Base-by-base conservation (phyloP, 1,140 invertebrate species). In the Trachymyrmex septentrionalis region DNA sequence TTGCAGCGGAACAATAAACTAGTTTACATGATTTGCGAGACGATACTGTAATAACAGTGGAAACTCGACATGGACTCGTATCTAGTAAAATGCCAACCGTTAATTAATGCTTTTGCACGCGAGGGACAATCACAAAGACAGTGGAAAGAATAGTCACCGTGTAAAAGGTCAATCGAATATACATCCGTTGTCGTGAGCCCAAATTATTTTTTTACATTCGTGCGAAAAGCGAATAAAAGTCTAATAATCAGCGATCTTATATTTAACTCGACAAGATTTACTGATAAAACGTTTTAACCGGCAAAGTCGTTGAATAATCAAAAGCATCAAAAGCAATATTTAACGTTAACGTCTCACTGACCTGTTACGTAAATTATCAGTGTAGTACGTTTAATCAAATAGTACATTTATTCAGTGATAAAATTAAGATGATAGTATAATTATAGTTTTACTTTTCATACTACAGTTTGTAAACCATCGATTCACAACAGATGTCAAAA, bases 1-100 rank as follows among this genome's bases (percentile, higher is more conserved):
- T 69, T 30, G 44, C 24, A 21, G 16, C n/a, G 50, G 57, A 85
- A 67, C 27, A 81, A 53, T 61, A 66, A 71, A 86, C 86, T 86
- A 82, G 75, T 87, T 82, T 88, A 59, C 55, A 87, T 88, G 66
- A 88, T 87, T 88, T 84, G 80, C 53, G 55, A 73, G 55, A 82
- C 80, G 67, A 75, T 61, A 75, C 50, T 82, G 19, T 48, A 72
- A 82, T 82, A 59, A 64, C 71, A 84, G 38, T 10, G 21, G 24
- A 59, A 76, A 55, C 69, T 64, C 27, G 71, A 82, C 50, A 44
- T 50, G 34, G 78, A 71, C 38, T 73, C 34, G 38, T 61, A 50
- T 75, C 80, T 84, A 50, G 24, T 75, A 84, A 73, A 84, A 63
- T 75, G 57, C 55, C 80, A 72, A 82, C 67, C 27, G 69, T 61